Conservation (phyloP, 2,888 invertebrate species). For the Ophraella communa region DNA sequence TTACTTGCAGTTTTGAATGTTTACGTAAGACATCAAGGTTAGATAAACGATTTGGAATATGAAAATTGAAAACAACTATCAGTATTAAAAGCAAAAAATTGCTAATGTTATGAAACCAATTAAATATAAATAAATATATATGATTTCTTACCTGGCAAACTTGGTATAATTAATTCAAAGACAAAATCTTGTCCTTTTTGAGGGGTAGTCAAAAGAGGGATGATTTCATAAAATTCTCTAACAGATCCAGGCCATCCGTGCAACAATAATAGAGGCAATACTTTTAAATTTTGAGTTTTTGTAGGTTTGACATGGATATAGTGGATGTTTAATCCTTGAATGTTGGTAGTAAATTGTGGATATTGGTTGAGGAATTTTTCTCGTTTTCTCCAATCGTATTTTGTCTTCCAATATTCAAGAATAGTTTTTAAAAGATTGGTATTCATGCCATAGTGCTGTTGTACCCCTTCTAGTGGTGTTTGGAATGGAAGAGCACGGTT, state of each 20-base stretch:
- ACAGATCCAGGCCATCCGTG: conserved; percentile 94
- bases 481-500: conserved; percentile 56
- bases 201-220: conserved; percentile 70
- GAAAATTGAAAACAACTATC: no score
- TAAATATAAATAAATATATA: no score
- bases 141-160: conserved; percentile 60
- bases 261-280: conserved; percentile 72
- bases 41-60: no score
- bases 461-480: conserved; percentile 69
- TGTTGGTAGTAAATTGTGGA: conserved; percentile 73
- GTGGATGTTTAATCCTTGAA: conserved; percentile 74
- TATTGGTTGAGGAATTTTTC: conserved; percentile 71
- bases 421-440: conserved; percentile 70
- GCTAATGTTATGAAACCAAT: background rate
- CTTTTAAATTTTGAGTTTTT: conserved; percentile 53
- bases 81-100: no score
- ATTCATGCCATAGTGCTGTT: conserved; percentile 85
- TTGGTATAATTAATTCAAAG: conserved; percentile 69
- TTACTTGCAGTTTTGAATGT: no score
- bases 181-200: conserved; percentile 63
- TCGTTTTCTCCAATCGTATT: conserved; percentile 74
- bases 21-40: no score
- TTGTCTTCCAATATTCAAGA: conserved; percentile 76
- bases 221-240: conserved; percentile 81
- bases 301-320: conserved; percentile 63